phyloP scores from a whole-genome alignment of 2,113 vertebrate species.

The Aleadryas rufinucha region DNA sequence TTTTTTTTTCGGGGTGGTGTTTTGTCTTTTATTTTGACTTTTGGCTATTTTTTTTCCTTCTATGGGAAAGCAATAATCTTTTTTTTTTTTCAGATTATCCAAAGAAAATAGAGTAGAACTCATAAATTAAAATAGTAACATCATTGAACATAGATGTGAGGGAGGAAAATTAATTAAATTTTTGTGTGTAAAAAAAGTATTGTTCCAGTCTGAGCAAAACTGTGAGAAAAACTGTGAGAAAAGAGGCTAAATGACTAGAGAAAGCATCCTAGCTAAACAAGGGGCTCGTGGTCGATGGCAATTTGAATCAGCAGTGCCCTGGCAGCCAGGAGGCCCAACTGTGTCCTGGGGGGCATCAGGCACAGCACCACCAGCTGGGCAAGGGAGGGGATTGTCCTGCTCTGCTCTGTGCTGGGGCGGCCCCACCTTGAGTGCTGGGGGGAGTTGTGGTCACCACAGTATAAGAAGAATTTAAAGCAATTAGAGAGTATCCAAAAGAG shows the following conservation, averaged over 20 bases:
- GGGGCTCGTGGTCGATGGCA: accelerated
- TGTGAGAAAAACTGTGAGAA: neutral
- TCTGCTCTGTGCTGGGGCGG: accelerated
- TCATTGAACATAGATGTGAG: neutral
- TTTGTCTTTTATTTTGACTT: neutral
- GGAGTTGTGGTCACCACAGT: neutral
- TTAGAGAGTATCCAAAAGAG: neutral
- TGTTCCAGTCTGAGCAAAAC: neutral
- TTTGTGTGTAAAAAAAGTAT: neutral
- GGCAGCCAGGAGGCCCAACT: accelerated
- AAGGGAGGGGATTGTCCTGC: neutral
- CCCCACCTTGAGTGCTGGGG: accelerated
- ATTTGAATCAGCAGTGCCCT: neutral
- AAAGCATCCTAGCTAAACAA: neutral
- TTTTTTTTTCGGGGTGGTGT: neutral
- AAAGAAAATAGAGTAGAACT: neutral
- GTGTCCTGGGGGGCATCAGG: neutral
- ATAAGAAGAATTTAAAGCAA: neutral
- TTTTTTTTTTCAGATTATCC: neutral
- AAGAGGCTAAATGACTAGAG: neutral
- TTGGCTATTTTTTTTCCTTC: neutral
- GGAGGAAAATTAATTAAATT: neutral
- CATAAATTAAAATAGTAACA: neutral
- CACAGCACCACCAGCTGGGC: accelerated
- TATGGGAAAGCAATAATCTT: neutral